Base-by-base conservation (phyloP, 2,113 vertebrate genomes). In the Seriola dumerili region DNA sequence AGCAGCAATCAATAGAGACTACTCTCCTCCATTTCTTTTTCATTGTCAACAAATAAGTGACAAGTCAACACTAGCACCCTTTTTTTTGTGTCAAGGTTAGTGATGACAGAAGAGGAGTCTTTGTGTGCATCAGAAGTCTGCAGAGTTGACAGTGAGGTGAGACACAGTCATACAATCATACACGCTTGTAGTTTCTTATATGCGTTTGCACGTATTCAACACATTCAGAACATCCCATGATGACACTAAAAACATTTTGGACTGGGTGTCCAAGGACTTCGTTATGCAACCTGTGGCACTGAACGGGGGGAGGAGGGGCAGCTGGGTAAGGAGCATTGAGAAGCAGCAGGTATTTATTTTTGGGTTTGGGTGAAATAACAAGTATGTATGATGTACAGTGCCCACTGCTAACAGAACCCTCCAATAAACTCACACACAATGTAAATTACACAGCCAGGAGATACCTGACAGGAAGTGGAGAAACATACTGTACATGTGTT, bases 221-320 rank as follows among this genome's bases (percentile, higher is more conserved):
- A 38, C 34, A 25, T 46, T 58, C 11, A 38, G 44, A 29, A 63
- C 69, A 68, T 66, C 19, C 46, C 46, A 8, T 21, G 44, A 23
- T 50, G 34, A 55, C n/a, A 21, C 59, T 19, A 11, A 72, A 46
- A 73, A 63, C 17, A 61, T 62, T 78, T 63, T 38, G 34, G 69
- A 78, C 69, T n/a, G 34, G 69, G 11, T 42, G 63, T 72, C 63
- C 50, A 0, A 58, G 29, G 42, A 32, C 59, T 50, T 32, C 58
- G 58, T 85, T 71, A 71, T 36, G 40, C 42, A 85, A 62, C 50
- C 29, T 38, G 68, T 25, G 48, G 34, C 64, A 61, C 23, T 17
- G 14, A 50, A 16, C 1, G 5, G 14, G 36, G 34, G 19, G 6
- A 23, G 21, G 13, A 23, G 61, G 32, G 4, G 14, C 52, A 23